These are phyloP conservation scores for Drosophila imparisetae DNA, from an alignment of 2,888 invertebrate species.

Conservation along the genomic window DNA sequence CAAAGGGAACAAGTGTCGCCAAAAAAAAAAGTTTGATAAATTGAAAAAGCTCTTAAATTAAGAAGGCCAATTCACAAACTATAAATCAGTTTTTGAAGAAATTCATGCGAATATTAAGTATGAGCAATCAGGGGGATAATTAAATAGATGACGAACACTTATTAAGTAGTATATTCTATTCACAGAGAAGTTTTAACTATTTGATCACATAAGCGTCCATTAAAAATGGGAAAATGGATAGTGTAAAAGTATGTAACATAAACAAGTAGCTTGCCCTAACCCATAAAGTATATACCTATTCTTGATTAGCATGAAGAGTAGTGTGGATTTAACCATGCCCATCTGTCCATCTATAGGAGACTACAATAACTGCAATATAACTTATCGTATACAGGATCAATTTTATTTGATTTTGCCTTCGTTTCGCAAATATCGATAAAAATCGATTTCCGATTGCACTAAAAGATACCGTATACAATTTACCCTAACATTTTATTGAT, in stretches of 20 bases:
- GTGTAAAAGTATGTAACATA: background rate
- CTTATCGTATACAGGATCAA: rapidly evolving
- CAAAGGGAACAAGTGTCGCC: slow-evolving; percentile 8
- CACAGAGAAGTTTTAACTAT: background rate
- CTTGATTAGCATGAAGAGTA: background rate
- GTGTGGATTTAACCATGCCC: background rate
- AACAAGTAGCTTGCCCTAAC: too few relatives aligned
- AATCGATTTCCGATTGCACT: background rate
- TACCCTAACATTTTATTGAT: background rate
- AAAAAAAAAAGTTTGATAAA: slow-evolving; percentile 40
- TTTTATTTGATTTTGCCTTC: background rate
- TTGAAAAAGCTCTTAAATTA: slow-evolving; percentile 4
- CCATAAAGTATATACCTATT: rapidly evolving
- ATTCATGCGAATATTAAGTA: background rate
- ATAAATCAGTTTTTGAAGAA: background rate
- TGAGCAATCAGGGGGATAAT: background rate
- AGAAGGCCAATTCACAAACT: background rate
- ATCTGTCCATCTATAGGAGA: background rate
- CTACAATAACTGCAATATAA: background rate
- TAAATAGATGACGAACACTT: background rate
- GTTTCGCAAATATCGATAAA: background rate
- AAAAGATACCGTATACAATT: background rate
- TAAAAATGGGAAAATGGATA: background rate
- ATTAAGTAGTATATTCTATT: background rate
- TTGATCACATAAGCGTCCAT: too few relatives aligned